Conservation (phyloP, 2,888 invertebrate genomes). For the Liopterus haemorrhoidalis region DNA sequence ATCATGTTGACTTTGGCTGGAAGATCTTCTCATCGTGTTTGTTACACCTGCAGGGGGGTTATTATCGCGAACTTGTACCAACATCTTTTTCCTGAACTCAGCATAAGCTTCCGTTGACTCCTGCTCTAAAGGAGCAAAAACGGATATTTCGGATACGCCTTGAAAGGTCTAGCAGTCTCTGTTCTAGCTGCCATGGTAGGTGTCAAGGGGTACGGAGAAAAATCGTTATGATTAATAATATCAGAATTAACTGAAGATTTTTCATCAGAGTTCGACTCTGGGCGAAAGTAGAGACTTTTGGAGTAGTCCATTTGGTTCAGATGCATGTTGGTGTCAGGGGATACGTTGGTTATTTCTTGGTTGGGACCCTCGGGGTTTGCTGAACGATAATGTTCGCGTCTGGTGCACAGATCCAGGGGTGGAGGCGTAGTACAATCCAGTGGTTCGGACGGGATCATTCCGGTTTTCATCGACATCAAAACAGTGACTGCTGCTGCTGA, state of each 20-base stretch:
- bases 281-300: too few species aligned
- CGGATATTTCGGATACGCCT: conserved; percentile 67
- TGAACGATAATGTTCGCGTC: conserved; percentile 24
- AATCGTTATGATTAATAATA: too few species aligned
- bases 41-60: conserved; percentile 47
- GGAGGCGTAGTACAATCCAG: conserved; percentile 30
- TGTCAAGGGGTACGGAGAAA: too few species aligned
- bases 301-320: too few species aligned
- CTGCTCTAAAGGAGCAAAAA: conserved; percentile 51
- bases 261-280: too few species aligned
- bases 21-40: conserved; percentile 65
- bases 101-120: conserved; percentile 62
- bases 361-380: conserved; percentile 22
- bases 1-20: conserved; percentile 38
- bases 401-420: conserved; percentile 37
- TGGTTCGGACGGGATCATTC: too few species aligned
- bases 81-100: conserved; percentile 62
- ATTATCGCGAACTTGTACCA: conserved; percentile 52
- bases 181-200: conserved; percentile 37
- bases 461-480: too few species aligned
- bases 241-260: too few species aligned
- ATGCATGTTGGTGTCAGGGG: too few species aligned
- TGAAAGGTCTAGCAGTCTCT: conserved; percentile 57
- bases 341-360: background rate
- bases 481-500: too few species aligned